Base-by-base conservation (phyloP, 2,797 vertebrate species). In the Sciaenops ocellatus region DNA sequence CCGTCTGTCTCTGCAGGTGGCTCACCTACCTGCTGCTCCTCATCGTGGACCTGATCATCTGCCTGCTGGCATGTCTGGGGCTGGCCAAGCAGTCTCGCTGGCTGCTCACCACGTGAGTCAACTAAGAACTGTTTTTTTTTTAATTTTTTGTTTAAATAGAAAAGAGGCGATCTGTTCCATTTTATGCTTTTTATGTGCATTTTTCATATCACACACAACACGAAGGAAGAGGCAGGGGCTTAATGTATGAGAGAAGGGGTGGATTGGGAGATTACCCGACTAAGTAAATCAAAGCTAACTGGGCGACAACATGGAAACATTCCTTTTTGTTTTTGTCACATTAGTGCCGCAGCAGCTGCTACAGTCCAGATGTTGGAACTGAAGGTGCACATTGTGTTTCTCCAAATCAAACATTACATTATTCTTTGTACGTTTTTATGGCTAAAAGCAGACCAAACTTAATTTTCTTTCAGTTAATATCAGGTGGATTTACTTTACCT, bases 1-100 rank as follows among this genome's bases (percentile, higher is more conserved):
- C 16, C 59, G 56, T 87, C 42, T 79, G 67, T 90, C 61, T 78
- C 0, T 86, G 17, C 89, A 99, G 98, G 93, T 99, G 98, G 98
- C 92, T 99, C 59, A 95, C 96, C 41, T 99, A 98, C 93, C 96
- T 99, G 85, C 94, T 99, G 83, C 94, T 99, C 66, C 97, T 99
- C 89, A 95, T 98, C 93, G 87, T 98, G 85, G 96, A 99, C 89
- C 94, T 99, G 90, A 88, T 96, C 78, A 95, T 98, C 94, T 99
- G 97, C 94, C 95, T 99, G 68, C 87, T 97, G 63, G 94, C 98
- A 83, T 99, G 98, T 88, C 94, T 99, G 88, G 97, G 97, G 3
- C 94, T 99, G 90, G 98, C 98, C 89, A 98, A 96, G 87, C 96
- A 93, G 83, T 98, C 97, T 66, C 96, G 94, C 83, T 98, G 97